Evolutionary conservation across 2,113 vertebrate genomes (phyloP).

Genomic region (Tetraodon nigroviridis): DNA sequence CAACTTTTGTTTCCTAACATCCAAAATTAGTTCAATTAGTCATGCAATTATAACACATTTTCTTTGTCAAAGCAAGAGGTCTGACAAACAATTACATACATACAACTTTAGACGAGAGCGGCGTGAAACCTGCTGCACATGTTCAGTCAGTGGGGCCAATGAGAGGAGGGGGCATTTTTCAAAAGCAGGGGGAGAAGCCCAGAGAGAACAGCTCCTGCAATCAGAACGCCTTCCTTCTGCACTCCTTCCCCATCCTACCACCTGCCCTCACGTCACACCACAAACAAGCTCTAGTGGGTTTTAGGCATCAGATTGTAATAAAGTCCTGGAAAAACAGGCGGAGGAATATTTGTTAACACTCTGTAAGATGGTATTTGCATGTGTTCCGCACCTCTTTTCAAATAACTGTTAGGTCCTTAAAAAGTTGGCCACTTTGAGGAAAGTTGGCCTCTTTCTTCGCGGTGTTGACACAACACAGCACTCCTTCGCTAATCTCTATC

Average conservation of each 20-base stretch:
- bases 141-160: slow-evolving; percentile 36
- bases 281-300: slow-evolving; percentile 29
- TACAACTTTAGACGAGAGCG: slow-evolving; percentile 15
- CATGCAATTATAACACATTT: slow-evolving; percentile 12
- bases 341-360: slow-evolving; percentile 1
- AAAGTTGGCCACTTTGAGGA: slow-evolving; percentile 6
- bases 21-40: no score
- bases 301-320: neutral
- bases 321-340: no score
- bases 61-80: slow-evolving; percentile 17
- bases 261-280: slow-evolving; percentile 25
- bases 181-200: slow-evolving; percentile 49
- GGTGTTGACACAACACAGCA: slow-evolving; percentile 66
- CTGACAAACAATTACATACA: slow-evolving; percentile 17
- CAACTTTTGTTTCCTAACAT: slow-evolving; percentile 36
- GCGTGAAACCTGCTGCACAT: neutral
- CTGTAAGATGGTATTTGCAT: slow-evolving; percentile 6
- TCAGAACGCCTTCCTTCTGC: slow-evolving; percentile 14
- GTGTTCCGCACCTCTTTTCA: slow-evolving; percentile 13
- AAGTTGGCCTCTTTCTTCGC: slow-evolving; percentile 20
- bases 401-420: slow-evolving; percentile 13
- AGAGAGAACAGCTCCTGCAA: slow-evolving; percentile 20
- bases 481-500: slow-evolving; percentile 55
- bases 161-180: slow-evolving; percentile 45
- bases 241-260: slow-evolving; percentile 2